phyloP scores from a whole-genome alignment of 2,888 invertebrate species.

The Megalurothrips usitatus region DNA sequence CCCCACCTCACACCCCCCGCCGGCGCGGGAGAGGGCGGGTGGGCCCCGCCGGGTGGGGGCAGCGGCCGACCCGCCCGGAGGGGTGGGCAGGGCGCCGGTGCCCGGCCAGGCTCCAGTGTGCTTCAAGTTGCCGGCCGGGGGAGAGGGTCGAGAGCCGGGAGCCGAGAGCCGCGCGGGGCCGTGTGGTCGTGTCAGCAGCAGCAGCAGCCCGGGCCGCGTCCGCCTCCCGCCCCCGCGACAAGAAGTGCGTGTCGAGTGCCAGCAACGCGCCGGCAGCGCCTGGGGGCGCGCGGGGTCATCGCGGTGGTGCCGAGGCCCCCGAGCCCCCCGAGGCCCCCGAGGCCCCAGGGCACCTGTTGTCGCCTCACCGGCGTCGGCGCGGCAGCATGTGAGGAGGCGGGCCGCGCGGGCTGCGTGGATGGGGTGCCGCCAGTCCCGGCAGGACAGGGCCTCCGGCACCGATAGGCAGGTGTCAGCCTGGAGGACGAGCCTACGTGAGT shows the following conservation, averaged over 20 bases:
- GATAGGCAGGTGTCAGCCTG: neutral
- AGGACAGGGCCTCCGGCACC: neutral
- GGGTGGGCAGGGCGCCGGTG: neutral
- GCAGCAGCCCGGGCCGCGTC: neutral
- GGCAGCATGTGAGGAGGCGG: neutral
- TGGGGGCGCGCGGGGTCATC: too few species aligned
- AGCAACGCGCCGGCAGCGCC: too few species aligned
- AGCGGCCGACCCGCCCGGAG: neutral
- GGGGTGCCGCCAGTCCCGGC: neutral
- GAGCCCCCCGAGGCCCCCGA: too few species aligned
- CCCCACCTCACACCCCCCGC: neutral
- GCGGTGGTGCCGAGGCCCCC: too few species aligned
- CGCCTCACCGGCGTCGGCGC: neutral
- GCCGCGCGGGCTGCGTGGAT: neutral
- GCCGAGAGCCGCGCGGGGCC: neutral
- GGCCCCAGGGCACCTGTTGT: neutral
- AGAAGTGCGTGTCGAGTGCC: too few species aligned
- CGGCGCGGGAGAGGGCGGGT: neutral
- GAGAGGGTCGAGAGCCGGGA: neutral
- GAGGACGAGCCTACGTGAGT: constrained; percentile 2
- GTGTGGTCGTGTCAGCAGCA: neutral
- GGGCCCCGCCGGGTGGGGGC: neutral
- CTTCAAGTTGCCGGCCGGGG: neutral
- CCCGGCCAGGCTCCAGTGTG: neutral
- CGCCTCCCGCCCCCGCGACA: too few species aligned